Evolutionary conservation across 2,797 vertebrate genomes (phyloP).

Genomic region (Numenius phaeopus): DNA sequence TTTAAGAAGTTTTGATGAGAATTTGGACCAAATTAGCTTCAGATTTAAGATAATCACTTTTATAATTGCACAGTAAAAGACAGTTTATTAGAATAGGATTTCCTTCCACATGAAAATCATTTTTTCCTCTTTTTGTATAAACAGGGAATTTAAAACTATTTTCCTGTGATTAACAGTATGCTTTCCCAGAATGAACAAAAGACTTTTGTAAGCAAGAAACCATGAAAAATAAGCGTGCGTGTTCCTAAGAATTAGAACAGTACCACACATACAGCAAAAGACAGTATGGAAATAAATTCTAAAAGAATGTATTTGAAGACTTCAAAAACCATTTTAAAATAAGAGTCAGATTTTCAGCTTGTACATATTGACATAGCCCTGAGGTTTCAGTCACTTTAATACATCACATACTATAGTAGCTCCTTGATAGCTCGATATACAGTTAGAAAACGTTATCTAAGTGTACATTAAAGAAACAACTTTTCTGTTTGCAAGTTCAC

Average conservation of each 20-base stretch:
- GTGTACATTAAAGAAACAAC: background rate
- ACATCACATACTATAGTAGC: background rate
- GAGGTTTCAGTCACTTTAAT: background rate
- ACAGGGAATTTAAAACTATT: background rate
- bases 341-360: background rate
- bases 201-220: background rate
- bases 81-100: background rate
- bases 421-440: background rate
- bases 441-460: constrained; percentile 12
- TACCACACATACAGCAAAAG: background rate
- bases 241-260: background rate
- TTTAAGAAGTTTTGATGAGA: background rate
- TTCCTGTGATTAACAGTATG: constrained; percentile 14
- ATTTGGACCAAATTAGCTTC: background rate
- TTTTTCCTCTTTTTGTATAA: background rate
- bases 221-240: background rate
- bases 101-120: background rate
- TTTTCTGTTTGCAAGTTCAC: background rate
- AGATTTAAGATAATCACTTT: background rate
- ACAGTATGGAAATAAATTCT: background rate
- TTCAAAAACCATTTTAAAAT: background rate
- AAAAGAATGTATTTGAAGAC: background rate
- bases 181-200: constrained; percentile 16
- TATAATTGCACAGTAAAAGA: background rate
- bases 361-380: background rate